A percentile compares a stretch with the other conserved stretches of the same genome.
Evolutionary conservation across 1,140 invertebrate species (phyloP).

Genomic region (Halyomorpha halys): DNA sequence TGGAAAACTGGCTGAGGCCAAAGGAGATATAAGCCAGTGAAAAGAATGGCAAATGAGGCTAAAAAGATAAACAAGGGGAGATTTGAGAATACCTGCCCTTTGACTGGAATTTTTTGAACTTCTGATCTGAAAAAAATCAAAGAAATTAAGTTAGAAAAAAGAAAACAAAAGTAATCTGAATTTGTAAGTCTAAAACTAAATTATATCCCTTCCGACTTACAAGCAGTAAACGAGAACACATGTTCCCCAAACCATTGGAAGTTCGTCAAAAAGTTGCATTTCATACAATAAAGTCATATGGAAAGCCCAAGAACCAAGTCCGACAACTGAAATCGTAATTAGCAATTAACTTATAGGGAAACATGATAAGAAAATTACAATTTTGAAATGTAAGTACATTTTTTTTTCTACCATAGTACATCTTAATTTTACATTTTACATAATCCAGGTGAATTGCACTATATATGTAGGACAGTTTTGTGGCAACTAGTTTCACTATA

Average conservation of each 20-base stretch:
- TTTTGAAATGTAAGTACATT: no score
- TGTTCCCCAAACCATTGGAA: constrained; percentile 34
- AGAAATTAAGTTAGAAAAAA: not conserved
- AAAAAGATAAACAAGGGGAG: constrained; percentile 26
- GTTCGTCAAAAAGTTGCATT: constrained; percentile 34
- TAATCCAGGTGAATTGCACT: no score
- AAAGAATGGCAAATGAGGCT: constrained; percentile 24
- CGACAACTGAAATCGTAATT: constrained; percentile 30
- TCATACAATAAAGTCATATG: constrained; percentile 34
- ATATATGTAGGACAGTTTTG: no score
- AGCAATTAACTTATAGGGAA: not conserved
- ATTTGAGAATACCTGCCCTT: constrained; percentile 27
- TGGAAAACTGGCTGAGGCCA: constrained; percentile 33
- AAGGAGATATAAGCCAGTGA: constrained; percentile 31
- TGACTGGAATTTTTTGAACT: constrained; percentile 22
- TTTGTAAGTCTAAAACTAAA: not conserved
- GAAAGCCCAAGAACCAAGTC: constrained; percentile 33
- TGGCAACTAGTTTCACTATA: no score
- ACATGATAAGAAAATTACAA: not conserved
- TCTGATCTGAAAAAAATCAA: constrained; percentile 23
- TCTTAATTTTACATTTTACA: no score
- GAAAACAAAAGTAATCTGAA: not conserved
- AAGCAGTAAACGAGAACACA: constrained; percentile 31
- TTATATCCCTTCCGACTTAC: constrained; percentile 26
- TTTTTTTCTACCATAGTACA: no score